Evolutionary conservation across 2,888 invertebrate species (phyloP).

Genomic region (Drosophila planitibia): DNA sequence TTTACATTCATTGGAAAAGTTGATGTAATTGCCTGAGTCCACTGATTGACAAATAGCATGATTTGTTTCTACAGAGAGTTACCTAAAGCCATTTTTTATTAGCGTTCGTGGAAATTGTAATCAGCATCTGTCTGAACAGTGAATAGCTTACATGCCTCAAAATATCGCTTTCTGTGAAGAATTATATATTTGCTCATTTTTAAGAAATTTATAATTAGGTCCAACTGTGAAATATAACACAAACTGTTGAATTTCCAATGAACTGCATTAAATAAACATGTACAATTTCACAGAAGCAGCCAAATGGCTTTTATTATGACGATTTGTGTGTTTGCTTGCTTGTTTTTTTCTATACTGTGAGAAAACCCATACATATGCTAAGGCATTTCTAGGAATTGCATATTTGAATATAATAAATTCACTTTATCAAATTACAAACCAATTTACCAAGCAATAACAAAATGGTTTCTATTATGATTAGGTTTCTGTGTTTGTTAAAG

Average conservation of each 20-base stretch:
- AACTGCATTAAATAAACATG: neutral
- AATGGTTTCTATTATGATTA: neutral
- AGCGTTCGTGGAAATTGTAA: neutral
- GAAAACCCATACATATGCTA: neutral
- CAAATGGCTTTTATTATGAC: neutral
- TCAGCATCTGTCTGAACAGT: neutral
- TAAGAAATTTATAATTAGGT: neutral
- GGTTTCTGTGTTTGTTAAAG: neutral
- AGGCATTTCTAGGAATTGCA: neutral
- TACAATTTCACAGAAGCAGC: neutral
- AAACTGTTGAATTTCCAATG: neutral
- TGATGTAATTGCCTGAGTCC: constrained; percentile 38
- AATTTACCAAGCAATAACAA: neutral
- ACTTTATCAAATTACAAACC: neutral
- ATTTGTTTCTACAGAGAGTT: constrained; percentile 20
- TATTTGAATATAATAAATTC: neutral
- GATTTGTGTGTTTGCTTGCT: neutral
- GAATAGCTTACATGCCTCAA: neutral
- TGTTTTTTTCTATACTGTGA: neutral
- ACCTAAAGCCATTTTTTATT: constrained; percentile 1
- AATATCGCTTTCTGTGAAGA: neutral
- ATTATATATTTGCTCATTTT: neutral
- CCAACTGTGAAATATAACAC: neutral
- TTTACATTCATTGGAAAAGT: constrained; percentile 73
- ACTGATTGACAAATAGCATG: constrained; percentile 10